A percentile compares a stretch with the other conserved stretches of the same genome.
Evolutionary conservation across 2,888 invertebrate species (phyloP).

Genomic region (Spisula subtruncata): DNA sequence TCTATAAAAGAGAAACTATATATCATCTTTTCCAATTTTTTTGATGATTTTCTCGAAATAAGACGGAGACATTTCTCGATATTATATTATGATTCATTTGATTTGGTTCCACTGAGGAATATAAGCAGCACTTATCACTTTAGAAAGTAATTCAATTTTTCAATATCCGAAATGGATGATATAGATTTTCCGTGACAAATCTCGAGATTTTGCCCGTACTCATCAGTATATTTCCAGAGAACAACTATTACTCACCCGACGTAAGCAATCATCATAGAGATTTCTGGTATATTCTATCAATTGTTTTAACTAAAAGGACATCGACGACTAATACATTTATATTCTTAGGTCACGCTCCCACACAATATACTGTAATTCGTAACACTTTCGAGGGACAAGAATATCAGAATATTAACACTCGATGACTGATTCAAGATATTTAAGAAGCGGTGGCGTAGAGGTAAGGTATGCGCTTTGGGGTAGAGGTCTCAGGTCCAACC

Average conservation of each 20-base stretch:
- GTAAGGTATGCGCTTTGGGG: no score
- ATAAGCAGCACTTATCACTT: conserved; percentile 4
- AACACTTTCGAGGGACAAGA: no score
- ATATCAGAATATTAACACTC: no score
- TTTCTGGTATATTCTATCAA: not conserved
- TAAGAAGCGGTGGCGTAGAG: no score
- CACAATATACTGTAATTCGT: no score
- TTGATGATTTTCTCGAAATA: conserved; percentile 9
- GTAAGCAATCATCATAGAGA: not conserved
- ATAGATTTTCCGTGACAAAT: not conserved
- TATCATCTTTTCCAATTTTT: conserved; percentile 5
- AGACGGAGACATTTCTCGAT: not conserved
- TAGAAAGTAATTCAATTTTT: conserved; percentile 16
- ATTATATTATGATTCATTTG: conserved; percentile 3
- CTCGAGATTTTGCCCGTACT: not conserved
- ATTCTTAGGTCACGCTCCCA: no score
- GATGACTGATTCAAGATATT: no score
- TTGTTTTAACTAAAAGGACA: not conserved
- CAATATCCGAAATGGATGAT: not conserved
- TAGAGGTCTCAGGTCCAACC: no score
- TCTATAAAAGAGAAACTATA: conserved; percentile 19
- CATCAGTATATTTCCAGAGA: not conserved
- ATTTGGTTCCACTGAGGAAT: not conserved
- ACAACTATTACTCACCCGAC: not conserved
- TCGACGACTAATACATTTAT: no score